Conservation (phyloP, 2,797 vertebrate genomes). For the Cyprinodon diabolis region DNA sequence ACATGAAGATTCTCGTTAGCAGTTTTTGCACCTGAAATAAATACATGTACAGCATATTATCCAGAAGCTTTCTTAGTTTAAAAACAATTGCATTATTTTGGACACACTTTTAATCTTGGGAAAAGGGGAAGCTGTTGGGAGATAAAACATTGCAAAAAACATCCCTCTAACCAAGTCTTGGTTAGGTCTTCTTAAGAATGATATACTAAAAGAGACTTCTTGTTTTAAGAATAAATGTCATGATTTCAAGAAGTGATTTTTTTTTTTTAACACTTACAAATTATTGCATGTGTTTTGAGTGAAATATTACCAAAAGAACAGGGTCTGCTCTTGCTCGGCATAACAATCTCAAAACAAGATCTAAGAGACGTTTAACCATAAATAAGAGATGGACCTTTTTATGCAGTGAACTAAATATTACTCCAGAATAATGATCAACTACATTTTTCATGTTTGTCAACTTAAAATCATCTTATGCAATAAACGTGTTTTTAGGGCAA, state of each 20-base stretch:
- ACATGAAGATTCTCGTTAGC: not conserved
- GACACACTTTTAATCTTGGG: not conserved
- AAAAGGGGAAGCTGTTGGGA: not conserved
- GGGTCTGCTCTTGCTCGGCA: too few species aligned
- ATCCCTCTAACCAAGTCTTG: too few species aligned
- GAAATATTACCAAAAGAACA: too few species aligned
- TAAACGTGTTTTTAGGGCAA: not conserved
- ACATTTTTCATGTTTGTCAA: not conserved
- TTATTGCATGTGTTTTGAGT: too few species aligned
- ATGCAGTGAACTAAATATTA: not conserved
- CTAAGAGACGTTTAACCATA: too few species aligned
- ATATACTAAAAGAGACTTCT: too few species aligned
- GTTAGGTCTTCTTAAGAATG: too few species aligned
- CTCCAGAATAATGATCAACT: not conserved
- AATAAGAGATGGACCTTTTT: too few species aligned
- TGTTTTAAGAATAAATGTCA: too few species aligned
- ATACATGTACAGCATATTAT: not conserved
- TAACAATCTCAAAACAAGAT: too few species aligned
- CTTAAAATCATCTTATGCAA: not conserved
- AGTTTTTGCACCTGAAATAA: not conserved
- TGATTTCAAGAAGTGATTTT: too few species aligned
- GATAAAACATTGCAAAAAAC: not conserved
- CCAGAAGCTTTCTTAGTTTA: not conserved
- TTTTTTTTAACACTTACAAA: too few species aligned
- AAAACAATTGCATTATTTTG: not conserved